A percentile compares a stretch with the other conserved stretches of the same genome.
Conservation (phyloP, 1,140 invertebrate species). For the Brachionus rubens region DNA sequence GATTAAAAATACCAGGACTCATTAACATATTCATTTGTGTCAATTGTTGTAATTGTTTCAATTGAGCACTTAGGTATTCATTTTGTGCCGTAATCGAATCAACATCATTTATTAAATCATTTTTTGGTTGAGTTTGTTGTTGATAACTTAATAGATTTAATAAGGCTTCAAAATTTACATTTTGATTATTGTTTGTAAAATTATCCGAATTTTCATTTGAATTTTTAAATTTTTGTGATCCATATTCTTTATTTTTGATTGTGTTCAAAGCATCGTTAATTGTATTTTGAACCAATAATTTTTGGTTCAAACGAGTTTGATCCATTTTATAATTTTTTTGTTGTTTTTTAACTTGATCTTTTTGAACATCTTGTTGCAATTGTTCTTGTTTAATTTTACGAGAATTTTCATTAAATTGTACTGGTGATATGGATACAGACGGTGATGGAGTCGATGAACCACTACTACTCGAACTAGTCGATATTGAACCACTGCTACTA, state of each 20-base stretch:
- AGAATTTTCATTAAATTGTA: not conserved
- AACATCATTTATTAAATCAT: not conserved
- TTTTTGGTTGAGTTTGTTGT: not conserved
- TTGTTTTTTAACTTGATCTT: not conserved
- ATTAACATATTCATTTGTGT: not conserved
- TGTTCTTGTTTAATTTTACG: not conserved
- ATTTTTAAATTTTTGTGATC: not conserved
- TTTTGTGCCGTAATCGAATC: not conserved
- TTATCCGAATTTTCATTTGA: not conserved
- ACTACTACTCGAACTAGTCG: not conserved
- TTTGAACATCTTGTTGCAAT: not conserved
- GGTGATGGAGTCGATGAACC: slow-evolving; percentile 31
- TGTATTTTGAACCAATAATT: slow-evolving; percentile 5
- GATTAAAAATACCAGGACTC: not conserved
- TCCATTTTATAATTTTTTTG: not conserved
- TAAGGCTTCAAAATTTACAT: not conserved
- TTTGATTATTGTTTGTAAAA: not conserved
- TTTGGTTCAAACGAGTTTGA: not conserved
- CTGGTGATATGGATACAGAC: not conserved
- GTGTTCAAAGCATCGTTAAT: slow-evolving; percentile 6
- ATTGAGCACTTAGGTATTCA: not conserved
- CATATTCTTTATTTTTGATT: slow-evolving; percentile 7
- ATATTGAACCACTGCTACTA: slow-evolving; percentile 27
- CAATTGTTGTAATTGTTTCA: not conserved
- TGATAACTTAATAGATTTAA: slow-evolving; percentile 25